Evolutionary conservation across 2,888 invertebrate genomes (phyloP).

Genomic region (Parnassius apollo): DNA sequence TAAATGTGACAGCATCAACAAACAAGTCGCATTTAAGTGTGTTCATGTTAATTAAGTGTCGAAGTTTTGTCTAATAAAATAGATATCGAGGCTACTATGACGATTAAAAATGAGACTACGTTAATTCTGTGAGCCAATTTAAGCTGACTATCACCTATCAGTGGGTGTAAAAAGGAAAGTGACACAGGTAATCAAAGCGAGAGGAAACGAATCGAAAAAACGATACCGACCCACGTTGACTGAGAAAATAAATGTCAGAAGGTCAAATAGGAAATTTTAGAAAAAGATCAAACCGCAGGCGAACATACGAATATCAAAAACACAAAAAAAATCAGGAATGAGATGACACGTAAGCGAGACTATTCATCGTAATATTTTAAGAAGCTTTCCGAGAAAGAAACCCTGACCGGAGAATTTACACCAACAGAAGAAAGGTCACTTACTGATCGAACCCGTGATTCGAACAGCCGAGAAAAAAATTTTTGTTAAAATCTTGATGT

Average conservation of each 20-base stretch:
- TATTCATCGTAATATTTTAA: no score
- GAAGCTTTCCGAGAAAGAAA: no score
- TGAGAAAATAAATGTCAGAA: slow-evolving; percentile 8
- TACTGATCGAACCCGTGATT: no score
- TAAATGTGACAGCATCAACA: no score
- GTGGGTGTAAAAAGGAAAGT: slow-evolving; percentile 14
- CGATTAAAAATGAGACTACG: not conserved
- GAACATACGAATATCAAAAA: not conserved
- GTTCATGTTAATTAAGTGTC: slow-evolving; percentile 13
- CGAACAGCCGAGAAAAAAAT: no score
- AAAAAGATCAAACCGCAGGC: slow-evolving; percentile 2
- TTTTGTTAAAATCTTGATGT: no score
- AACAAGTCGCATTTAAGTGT: no score
- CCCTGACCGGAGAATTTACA: no score
- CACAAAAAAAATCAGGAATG: no score
- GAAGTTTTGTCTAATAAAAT: slow-evolving; percentile 9
- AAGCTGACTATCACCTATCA: slow-evolving; percentile 2
- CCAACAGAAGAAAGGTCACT: no score
- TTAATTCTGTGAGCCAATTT: slow-evolving; percentile 13
- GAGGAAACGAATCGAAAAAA: slow-evolving; percentile 12
- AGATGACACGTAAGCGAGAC: no score
- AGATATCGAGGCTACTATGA: slow-evolving; percentile 8
- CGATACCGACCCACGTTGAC: not conserved
- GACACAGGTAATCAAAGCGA: not conserved
- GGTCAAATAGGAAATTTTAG: slow-evolving; percentile 17